Base-by-base conservation (phyloP, 1,140 invertebrate species). In the Contarinia nasturtii region DNA sequence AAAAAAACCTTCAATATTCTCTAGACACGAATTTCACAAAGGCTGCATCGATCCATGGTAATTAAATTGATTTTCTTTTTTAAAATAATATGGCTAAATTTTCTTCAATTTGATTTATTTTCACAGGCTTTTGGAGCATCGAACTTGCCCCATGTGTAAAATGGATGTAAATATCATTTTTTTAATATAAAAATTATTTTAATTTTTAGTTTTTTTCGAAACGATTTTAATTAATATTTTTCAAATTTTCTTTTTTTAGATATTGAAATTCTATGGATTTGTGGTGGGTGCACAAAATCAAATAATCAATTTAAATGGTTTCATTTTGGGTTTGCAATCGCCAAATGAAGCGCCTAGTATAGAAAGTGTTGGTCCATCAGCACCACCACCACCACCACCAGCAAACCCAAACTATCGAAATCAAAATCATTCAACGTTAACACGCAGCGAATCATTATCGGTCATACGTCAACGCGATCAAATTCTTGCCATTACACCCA, bases 61-160 rank as follows among this genome's bases (percentile, higher is more conserved):
- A n/a, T n/a, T n/a, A n/a, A n/a, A n/a, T n/a, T n/a, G n/a, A n/a
- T n/a, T n/a, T n/a, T n/a, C n/a, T n/a, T n/a, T n/a, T n/a, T n/a
- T n/a, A n/a, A n/a, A n/a, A n/a, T n/a, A n/a, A n/a, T n/a, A n/a
- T n/a, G n/a, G n/a, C n/a, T n/a, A n/a, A n/a, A n/a, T n/a, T n/a
- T n/a, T n/a, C n/a, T n/a, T n/a, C n/a, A n/a, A n/a, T n/a, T n/a
- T n/a, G n/a, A n/a, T n/a, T n/a, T n/a, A n/a, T n/a, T n/a, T n/a
- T n/a, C n/a, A n/a, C n/a, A n/a, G n/a, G 90, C 70, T 95, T 21
- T 65, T 94, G 51, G 86, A 93, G 57, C 86, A 93, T 61, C 70
- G 88, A 50, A 91, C 86, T 18, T 93, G 89, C 67, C 88, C 90
- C 14, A 91, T 94, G 86, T 94, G 89, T 67, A 93, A 94, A 67